Base-by-base conservation (phyloP, 2,888 invertebrate species). In the Papilio elwesi region DNA sequence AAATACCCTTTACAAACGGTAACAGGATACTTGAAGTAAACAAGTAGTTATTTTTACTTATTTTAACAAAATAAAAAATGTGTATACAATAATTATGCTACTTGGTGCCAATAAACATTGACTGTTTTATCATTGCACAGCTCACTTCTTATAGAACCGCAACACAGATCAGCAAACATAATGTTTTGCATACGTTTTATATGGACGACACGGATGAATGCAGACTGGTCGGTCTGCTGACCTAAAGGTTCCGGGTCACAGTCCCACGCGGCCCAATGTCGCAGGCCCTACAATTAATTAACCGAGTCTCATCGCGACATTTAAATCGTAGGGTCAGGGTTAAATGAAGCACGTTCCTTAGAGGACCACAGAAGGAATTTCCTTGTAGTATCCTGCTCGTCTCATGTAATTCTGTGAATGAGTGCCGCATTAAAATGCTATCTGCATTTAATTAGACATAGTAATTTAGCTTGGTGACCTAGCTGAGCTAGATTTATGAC, bases 231-330 rank as follows among this genome's bases (percentile, higher is more conserved):
- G 64, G 64, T 68, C 72, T 48, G 64, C 68, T 73, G 72, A 73
- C 72, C 72, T 63, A 63, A 63, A 53, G 48, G 38, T 68, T 73
- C 72, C 72, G 72, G 72, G 68, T 73, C 72, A 73, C 48, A 64
- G 64, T 72, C 62, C 48, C 71, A 73, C 68, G 72, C 63, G 49
- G 48, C 55, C 72, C 71, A 72, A 63, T 63, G 63, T 72, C 71
- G 67, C 15, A 57, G 55, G n/a, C 49, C 48, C 11, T 48, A 62
- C 52, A 62, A 72, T 68, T 73, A 73, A 73, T 73, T 68, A 68
- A 55, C 6, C 16, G 57, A 51, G 63, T 72, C 59, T 73, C 68
- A 63, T 62, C 63, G 38, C 43, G 72, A 73, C 72, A 73, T 73
- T 73, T 73, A 51, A 48, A 49, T 4, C 68, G 8, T 49, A 63